These are phyloP conservation scores for Epinephelus lanceolatus DNA, from an alignment of 2,113 vertebrate genomes.

Conservation along the genomic window DNA sequence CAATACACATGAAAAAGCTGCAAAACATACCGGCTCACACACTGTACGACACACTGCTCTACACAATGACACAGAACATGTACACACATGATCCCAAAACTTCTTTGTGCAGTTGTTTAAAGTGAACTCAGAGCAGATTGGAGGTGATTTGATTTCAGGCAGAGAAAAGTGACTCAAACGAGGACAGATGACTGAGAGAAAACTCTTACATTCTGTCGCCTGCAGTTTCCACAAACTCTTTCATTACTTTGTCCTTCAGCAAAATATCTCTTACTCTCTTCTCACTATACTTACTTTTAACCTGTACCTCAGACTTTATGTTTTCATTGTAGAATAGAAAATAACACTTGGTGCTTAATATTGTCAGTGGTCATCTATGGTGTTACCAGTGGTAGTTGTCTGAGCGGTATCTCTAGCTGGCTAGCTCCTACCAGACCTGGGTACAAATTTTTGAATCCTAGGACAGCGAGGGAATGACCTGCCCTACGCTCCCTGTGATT, in stretches of 20 bases:
- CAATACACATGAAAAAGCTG: slow-evolving; percentile 7
- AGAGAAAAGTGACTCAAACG: neutral
- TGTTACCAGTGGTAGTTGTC: too few species aligned
- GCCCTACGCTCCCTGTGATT: too few species aligned
- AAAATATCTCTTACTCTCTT: neutral
- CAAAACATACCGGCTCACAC: neutral
- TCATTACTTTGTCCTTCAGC: neutral
- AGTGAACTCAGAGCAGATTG: neutral
- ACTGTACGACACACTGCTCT: neutral
- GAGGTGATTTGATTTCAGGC: neutral
- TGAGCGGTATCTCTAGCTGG: too few species aligned
- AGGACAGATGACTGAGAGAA: neutral
- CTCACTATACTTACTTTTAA: too few species aligned
- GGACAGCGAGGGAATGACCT: too few species aligned
- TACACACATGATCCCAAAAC: neutral
- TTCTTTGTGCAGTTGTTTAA: neutral
- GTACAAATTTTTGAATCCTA: too few species aligned
- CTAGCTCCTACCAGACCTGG: too few species aligned
- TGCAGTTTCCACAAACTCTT: neutral
- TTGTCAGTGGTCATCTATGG: too few species aligned
- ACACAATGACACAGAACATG: neutral
- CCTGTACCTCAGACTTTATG: neutral
- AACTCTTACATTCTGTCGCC: neutral
- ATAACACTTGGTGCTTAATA: too few species aligned
- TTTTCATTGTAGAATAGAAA: too few species aligned